These are phyloP conservation scores for Tetranychus urticae DNA, from an alignment of 1,140 invertebrate species.

Conservation along the genomic window DNA sequence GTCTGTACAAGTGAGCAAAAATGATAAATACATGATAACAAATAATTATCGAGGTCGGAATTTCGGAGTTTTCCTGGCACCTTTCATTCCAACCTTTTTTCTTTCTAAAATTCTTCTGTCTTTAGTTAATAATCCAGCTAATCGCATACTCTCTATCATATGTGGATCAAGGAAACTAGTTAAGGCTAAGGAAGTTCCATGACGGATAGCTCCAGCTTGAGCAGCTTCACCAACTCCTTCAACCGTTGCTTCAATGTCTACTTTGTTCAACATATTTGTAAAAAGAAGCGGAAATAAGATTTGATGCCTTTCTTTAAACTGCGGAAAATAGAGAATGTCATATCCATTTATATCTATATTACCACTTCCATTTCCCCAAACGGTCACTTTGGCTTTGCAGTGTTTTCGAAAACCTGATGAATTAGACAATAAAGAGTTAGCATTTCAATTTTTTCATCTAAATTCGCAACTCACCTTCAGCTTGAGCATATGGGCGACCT, in stretches of 20 bases:
- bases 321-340: slow-evolving; percentile 40
- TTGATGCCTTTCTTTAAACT: slow-evolving; percentile 36
- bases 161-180: slow-evolving; percentile 51
- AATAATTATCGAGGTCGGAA: slow-evolving; percentile 37
- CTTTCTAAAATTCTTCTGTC: slow-evolving; percentile 58
- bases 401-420: slow-evolving; percentile 41
- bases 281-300: slow-evolving; percentile 66
- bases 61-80: slow-evolving; percentile 69
- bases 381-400: slow-evolving; percentile 36
- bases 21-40: too few relatives aligned
- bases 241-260: slow-evolving; percentile 48
- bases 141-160: slow-evolving; percentile 56
- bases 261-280: slow-evolving; percentile 39
- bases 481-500: slow-evolving; percentile 38
- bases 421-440: too few relatives aligned
- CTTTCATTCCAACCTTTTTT: slow-evolving; percentile 77
- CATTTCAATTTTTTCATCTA: too few relatives aligned
- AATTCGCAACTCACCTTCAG: slow-evolving; percentile 34
- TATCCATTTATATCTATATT: slow-evolving; percentile 51
- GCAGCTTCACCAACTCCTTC: slow-evolving; percentile 38
- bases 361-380: slow-evolving; percentile 49
- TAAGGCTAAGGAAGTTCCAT: slow-evolving; percentile 50
- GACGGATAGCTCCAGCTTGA: slow-evolving; percentile 59
- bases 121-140: slow-evolving; percentile 64
- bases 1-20: too few relatives aligned